phyloP scores from a whole-genome alignment of 2,113 vertebrate genomes.

The Perca fluviatilis region DNA sequence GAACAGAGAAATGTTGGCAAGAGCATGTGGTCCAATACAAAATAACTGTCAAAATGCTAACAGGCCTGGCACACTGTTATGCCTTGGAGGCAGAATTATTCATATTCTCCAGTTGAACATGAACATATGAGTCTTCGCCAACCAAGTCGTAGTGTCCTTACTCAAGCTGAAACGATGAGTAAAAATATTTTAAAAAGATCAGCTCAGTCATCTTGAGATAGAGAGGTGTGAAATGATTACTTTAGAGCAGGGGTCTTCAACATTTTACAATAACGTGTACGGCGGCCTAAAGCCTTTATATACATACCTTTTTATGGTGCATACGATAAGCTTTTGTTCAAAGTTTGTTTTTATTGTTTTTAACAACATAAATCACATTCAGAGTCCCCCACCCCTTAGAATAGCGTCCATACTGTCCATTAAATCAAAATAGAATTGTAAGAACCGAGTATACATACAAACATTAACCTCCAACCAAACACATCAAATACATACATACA shows the following conservation, averaged over 20 bases:
- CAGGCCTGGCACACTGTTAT: slow-evolving; percentile 54
- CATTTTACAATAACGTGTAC: too few species aligned
- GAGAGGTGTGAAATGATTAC: slow-evolving; percentile 33
- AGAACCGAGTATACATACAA: too few species aligned
- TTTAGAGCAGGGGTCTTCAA: not conserved
- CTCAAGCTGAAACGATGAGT: slow-evolving; percentile 11
- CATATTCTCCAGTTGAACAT: slow-evolving; percentile 51
- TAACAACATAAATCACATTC: too few species aligned
- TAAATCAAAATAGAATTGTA: too few species aligned
- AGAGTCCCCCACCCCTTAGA: too few species aligned
- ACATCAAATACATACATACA: too few species aligned
- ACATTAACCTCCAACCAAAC: too few species aligned
- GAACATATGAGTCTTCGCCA: slow-evolving; percentile 18
- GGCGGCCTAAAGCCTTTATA: too few species aligned
- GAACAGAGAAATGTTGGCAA: slow-evolving; percentile 55
- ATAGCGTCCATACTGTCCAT: too few species aligned
- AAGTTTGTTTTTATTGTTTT: too few species aligned
- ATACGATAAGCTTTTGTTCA: too few species aligned
- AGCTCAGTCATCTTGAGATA: slow-evolving; percentile 19
- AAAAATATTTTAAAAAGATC: not conserved
- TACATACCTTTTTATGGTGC: too few species aligned
- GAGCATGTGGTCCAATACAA: slow-evolving; percentile 59
- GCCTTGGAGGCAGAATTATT: slow-evolving; percentile 54
- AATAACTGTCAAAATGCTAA: slow-evolving; percentile 69
- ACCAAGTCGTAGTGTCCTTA: slow-evolving; percentile 26